Evolutionary conservation across 2,888 invertebrate species (phyloP).

Genomic region (Xestia ashworthii): DNA sequence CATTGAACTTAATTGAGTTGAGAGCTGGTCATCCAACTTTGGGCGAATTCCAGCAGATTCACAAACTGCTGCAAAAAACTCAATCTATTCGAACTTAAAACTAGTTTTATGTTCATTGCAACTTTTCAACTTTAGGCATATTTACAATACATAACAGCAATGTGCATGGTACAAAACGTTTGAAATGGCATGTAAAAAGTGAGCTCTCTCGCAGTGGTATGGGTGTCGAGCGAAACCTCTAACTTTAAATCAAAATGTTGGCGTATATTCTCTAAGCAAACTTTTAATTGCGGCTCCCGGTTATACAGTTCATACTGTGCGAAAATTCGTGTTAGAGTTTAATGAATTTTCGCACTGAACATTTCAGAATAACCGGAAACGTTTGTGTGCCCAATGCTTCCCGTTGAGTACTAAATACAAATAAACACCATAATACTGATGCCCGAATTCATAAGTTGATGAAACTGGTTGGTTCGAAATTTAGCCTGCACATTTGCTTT

Average conservation of each 20-base stretch:
- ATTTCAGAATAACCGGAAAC: conserved; percentile 76
- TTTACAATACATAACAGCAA: conserved; percentile 34
- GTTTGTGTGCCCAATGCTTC: conserved; percentile 68
- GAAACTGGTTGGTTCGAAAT: conserved; percentile 24
- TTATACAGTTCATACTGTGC: conserved; percentile 82
- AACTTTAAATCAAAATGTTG: conserved; percentile 88
- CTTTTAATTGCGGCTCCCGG: conserved; percentile 88
- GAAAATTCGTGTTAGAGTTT: conserved; percentile 85
- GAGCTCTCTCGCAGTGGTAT: conserved; percentile 55
- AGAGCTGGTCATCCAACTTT: conserved; percentile 27
- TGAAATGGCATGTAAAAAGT: conserved; percentile 68
- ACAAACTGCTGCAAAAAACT: conserved; percentile 5
- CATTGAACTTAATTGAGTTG: conserved; percentile 31
- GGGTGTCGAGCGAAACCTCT: conserved; percentile 76
- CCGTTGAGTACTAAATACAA: conserved; percentile 70
- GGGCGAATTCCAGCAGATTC: neutral
- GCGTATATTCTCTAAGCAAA: conserved; percentile 84
- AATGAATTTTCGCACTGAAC: conserved; percentile 83
- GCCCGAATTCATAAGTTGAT: conserved; percentile 52
- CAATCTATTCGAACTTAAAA: conserved; percentile 6
- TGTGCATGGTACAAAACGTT: conserved; percentile 40
- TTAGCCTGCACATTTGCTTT: conserved; percentile 20
- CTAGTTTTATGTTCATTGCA: conserved; percentile 36
- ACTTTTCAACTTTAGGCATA: conserved; percentile 31
- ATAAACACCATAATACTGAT: conserved; percentile 65